A percentile compares a stretch with the other conserved stretches of the same genome.
Conservation (phyloP, 2,797 vertebrate genomes). For the Anguilla anguilla region DNA sequence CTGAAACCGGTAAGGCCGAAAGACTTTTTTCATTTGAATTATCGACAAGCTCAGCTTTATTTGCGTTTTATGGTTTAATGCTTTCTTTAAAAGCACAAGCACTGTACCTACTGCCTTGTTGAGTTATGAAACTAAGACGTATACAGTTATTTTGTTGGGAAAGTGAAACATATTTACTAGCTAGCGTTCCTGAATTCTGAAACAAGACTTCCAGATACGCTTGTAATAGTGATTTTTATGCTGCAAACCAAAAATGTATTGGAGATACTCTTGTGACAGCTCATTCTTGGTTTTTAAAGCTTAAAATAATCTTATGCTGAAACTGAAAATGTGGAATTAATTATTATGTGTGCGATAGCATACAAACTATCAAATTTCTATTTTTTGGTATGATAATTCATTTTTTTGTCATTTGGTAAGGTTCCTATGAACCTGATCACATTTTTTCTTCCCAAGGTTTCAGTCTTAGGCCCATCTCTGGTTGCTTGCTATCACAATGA, state of each 20-base stretch:
- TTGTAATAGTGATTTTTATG: neutral
- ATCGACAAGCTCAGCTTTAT: neutral
- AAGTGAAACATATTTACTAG: neutral
- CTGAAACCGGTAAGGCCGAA: slow-evolving; percentile 77
- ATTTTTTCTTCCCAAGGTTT: neutral
- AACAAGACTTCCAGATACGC: neutral
- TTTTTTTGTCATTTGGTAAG: neutral
- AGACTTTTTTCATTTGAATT: neutral
- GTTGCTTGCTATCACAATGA: neutral
- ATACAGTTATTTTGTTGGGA: neutral
- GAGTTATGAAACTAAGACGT: neutral
- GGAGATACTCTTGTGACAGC: no score
- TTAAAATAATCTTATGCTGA: neutral
- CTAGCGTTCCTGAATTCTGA: neutral
- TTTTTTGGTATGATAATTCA: neutral
- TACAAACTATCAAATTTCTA: neutral
- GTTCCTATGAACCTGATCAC: neutral
- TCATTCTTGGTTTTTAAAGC: no score
- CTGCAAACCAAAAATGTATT: neutral
- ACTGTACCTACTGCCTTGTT: neutral
- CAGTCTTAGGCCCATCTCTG: neutral
- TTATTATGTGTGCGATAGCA: neutral
- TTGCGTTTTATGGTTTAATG: neutral
- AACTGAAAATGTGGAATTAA: neutral
- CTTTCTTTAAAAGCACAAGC: neutral